A percentile compares a stretch with the other conserved stretches of the same genome.
Conservation (phyloP, 1,140 invertebrate genomes). For the Drosophila obscura region DNA sequence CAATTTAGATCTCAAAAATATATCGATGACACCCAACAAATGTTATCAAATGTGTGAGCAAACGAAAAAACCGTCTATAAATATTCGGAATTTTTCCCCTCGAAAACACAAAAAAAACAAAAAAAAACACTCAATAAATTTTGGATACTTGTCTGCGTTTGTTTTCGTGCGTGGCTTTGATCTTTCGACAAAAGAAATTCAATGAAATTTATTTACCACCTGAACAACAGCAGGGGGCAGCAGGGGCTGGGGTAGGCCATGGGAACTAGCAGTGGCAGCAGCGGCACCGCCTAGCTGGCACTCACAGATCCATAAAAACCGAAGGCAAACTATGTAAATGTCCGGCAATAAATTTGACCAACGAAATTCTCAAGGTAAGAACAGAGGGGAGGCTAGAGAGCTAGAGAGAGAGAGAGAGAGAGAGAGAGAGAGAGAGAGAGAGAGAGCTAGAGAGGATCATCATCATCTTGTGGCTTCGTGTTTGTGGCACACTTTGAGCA, state of each 20-base stretch:
- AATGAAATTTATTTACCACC: constrained; percentile 47
- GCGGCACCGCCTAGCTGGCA: constrained; percentile 1
- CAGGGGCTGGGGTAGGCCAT: not conserved
- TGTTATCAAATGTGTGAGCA: constrained; percentile 2
- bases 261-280: not conserved
- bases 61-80: not conserved
- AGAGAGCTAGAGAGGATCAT: not conserved
- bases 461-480: constrained; percentile 2
- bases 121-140: constrained; percentile 28
- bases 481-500: constrained; percentile 62
- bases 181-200: constrained; percentile 42
- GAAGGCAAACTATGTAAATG: constrained; percentile 66
- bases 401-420: too few relatives aligned
- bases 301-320: constrained; percentile 49
- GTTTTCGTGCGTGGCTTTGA: constrained; percentile 21
- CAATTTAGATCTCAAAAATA: too few relatives aligned
- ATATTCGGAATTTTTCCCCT: constrained; percentile 5
- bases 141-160: not conserved
- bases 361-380: constrained; percentile 26
- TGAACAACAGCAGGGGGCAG: not conserved
- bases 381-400: not conserved
- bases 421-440: too few relatives aligned
- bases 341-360: constrained; percentile 55
- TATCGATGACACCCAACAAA: too few relatives aligned
- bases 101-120: not conserved